Base-by-base conservation (phyloP, 23 tunicate genomes). In the Corella eumyota region DNA sequence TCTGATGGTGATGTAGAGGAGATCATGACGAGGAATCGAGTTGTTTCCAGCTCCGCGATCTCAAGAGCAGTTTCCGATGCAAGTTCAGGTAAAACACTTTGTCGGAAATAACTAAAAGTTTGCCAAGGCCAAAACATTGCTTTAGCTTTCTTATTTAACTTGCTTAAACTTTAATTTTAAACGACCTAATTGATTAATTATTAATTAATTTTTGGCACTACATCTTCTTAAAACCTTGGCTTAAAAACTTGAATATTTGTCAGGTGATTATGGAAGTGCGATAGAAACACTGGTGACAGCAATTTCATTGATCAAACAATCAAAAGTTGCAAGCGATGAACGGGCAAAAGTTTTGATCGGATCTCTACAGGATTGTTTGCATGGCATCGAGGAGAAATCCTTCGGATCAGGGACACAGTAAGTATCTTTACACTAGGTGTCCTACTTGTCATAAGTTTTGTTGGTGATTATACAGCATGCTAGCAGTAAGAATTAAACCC, bases 21-120 rank as follows among this genome's bases (percentile, higher is more conserved):
- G 54, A 73, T 75, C 7, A 88, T 88, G 96, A 79, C 72, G 13
- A 62, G 96, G 30, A 88, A 88, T 37, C 70, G 88, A 9, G 88
- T 88, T 0, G 96, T 88, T 24, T 88, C 96, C 1, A 79, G 96
- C 77, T 78, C 78, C 46, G 96, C 96, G 34, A 88, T 88, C 7
- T 78, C 96, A n/a, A 38, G 96, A 15, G 96, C 96, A 3, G 96
- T 88, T 23, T 57, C 77, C 30, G 97, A 90, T 75, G 97, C 90
- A n/a, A 75, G 84, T 45, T 69, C 82, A n/a, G 83, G 74, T 68
- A 67, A 44, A 35, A 1, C 17, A 26, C 25, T 24, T 35, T 25
- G 15, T 60, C 11, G 0, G 0, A 32, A 34, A n/a, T 40, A n/a
- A n/a, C n/a, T n/a, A n/a, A n/a, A n/a, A n/a, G n/a, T n/a, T n/a